Percentiles rank a stretch among this genome's conserved stretches.
These are phyloP conservation scores for Indri indri DNA, from an alignment of 2,113 vertebrate genomes.

Conservation along the genomic window DNA sequence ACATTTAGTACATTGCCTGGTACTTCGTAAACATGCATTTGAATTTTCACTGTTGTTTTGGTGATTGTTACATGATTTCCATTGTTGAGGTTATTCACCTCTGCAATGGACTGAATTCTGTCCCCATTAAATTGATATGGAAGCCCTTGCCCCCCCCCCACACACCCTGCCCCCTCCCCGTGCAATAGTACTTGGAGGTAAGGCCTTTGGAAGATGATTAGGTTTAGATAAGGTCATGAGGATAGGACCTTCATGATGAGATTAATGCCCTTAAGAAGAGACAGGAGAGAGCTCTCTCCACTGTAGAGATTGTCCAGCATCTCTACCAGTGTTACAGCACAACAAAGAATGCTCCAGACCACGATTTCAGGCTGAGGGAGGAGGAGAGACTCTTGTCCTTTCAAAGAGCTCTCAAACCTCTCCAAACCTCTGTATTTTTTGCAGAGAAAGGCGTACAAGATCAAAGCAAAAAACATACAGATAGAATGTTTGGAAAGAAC, in stretches of 20 bases:
- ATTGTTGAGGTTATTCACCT: neutral
- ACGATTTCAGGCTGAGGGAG: too few relatives aligned
- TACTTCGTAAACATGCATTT: neutral
- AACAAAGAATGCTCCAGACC: too few relatives aligned
- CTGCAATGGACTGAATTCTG: neutral
- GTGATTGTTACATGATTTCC: neutral
- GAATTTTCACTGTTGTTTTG: neutral
- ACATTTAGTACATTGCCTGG: neutral
- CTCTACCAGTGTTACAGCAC: too few relatives aligned
- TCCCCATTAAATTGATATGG: neutral
- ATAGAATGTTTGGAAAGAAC: too few relatives aligned
- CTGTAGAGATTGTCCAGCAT: too few relatives aligned
- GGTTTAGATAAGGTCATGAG: neutral
- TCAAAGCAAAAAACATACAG: too few relatives aligned
- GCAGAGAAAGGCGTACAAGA: too few relatives aligned
- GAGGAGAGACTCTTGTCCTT: too few relatives aligned
- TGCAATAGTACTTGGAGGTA: neutral
- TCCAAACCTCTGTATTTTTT: too few relatives aligned
- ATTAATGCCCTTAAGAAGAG: neutral
- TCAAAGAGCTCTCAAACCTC: too few relatives aligned
- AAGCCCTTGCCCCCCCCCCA: neutral
- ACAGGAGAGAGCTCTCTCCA: neutral
- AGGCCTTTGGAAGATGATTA: neutral
- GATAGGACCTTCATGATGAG: neutral
- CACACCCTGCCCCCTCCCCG: too few relatives aligned